Conservation (phyloP, 92 coral and sea anemone species). For the Metridium senile region DNA sequence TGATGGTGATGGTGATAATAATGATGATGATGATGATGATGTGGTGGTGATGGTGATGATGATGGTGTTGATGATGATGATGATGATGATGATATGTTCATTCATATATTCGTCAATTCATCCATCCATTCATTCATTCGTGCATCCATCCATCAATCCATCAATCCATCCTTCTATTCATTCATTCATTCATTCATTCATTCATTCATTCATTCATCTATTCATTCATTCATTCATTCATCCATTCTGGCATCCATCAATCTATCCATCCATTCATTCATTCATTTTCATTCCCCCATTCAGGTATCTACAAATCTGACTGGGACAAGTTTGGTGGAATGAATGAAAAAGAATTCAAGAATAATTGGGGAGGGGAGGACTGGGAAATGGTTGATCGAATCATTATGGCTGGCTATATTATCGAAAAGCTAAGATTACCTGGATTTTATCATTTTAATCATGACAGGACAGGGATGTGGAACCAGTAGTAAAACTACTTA, state of each 20-base stretch:
- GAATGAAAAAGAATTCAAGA: constrained; percentile 61
- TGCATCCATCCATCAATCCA: no score
- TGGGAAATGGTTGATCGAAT: constrained; percentile 88
- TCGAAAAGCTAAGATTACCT: constrained; percentile 76
- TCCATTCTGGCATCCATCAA: no score
- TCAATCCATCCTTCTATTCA: not conserved
- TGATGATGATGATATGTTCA: not conserved
- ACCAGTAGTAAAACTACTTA: constrained; percentile 9
- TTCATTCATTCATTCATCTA: no score
- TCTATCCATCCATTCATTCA: no score
- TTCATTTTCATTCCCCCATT: no score
- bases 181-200: not conserved
- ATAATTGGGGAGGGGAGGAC: constrained; percentile 93
- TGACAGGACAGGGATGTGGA: constrained; percentile 78
- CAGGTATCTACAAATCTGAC: constrained; percentile 87
- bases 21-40: not conserved
- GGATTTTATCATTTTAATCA: constrained; percentile 86
- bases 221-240: no score
- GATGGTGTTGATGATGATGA: no score
- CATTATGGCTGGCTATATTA: constrained; percentile 61
- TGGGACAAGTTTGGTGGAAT: constrained; percentile 85
- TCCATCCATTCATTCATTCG: no score
- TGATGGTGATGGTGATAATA: no score
- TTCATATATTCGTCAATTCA: no score
- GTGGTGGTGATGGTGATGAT: not conserved